Conservation (phyloP, 1,140 invertebrate species). For the Drosophila yakuba region DNA sequence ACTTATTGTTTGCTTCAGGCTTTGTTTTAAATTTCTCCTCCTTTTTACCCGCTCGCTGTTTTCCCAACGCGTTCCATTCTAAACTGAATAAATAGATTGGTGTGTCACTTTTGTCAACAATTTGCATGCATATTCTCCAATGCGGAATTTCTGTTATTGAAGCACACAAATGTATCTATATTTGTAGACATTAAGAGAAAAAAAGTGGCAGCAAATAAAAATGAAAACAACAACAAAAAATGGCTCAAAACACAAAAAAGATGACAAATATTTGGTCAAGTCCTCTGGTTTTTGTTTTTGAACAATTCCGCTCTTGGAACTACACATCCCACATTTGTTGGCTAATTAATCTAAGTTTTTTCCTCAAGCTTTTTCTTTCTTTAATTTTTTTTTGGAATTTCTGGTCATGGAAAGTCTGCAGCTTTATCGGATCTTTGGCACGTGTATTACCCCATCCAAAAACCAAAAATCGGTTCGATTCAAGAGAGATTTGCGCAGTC, state of each 20-base stretch:
- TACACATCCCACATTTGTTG: conserved; percentile 46
- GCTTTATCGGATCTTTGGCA: conserved; percentile 36
- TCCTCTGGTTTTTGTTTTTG: conserved; percentile 44
- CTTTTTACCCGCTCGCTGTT: neutral
- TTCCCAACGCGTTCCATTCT: conserved; percentile 19
- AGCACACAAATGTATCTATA: conserved; percentile 25
- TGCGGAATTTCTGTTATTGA: conserved; percentile 73
- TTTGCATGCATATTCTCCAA: conserved; percentile 45
- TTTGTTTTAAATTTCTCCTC: conserved; percentile 26
- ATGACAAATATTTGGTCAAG: conserved; percentile 64
- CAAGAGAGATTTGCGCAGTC: conserved; percentile 36
- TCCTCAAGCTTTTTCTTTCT: neutral
- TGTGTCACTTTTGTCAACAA: conserved; percentile 64
- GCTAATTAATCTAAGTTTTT: conserved; percentile 40
- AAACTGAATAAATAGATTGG: conserved; percentile 51
- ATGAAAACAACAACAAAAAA: neutral
- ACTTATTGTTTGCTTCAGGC: conserved; percentile 30
- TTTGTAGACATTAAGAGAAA: conserved; percentile 25
- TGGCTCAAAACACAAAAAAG: conserved; percentile 4
- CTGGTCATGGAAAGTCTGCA: conserved; percentile 57
- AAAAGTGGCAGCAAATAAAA: conserved; percentile 8
- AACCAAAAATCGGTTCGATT: conserved; percentile 18
- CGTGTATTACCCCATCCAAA: conserved; percentile 41
- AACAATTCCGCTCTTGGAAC: conserved; percentile 29
- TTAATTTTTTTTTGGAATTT: conserved; percentile 24